Conservation (phyloP, 1,140 invertebrate genomes). For the Eupristina koningsbergeri region DNA sequence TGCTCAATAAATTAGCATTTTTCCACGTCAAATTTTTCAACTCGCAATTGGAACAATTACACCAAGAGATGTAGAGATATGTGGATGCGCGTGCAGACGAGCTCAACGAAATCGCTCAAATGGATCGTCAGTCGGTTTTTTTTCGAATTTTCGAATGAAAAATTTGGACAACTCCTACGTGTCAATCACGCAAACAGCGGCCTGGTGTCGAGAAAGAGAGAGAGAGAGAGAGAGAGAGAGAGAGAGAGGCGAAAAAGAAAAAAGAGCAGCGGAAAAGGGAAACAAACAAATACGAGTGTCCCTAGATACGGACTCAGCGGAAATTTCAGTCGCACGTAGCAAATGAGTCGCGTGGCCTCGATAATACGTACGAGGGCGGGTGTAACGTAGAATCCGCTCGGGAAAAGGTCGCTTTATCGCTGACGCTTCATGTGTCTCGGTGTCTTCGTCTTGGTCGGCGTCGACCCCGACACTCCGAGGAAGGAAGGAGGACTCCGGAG, state of each 20-base stretch:
- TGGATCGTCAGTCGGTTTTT: neutral
- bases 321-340: conserved; percentile 20
- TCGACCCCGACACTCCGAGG: neutral
- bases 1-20: neutral
- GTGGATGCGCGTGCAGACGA: neutral
- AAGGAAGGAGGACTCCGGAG: neutral
- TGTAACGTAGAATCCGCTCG: neutral
- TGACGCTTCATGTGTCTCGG: conserved; percentile 15
- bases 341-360: conserved; percentile 19
- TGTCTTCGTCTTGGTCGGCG: neutral
- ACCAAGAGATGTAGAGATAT: too few relatives aligned
- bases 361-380: neutral
- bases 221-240: neutral
- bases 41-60: neutral
- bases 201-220: neutral
- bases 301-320: conserved; percentile 13
- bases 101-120: neutral
- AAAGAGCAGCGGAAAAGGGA: neutral
- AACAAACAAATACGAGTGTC: conserved; percentile 14
- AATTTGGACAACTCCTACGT: neutral
- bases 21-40: neutral
- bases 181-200: neutral
- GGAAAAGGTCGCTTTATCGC: conserved; percentile 16
- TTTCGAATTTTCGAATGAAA: neutral
- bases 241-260: too few relatives aligned